Percentiles rank a stretch among this genome's conserved stretches.
Conservation (phyloP, 2,113 vertebrate species). For the Prolemur simus region DNA sequence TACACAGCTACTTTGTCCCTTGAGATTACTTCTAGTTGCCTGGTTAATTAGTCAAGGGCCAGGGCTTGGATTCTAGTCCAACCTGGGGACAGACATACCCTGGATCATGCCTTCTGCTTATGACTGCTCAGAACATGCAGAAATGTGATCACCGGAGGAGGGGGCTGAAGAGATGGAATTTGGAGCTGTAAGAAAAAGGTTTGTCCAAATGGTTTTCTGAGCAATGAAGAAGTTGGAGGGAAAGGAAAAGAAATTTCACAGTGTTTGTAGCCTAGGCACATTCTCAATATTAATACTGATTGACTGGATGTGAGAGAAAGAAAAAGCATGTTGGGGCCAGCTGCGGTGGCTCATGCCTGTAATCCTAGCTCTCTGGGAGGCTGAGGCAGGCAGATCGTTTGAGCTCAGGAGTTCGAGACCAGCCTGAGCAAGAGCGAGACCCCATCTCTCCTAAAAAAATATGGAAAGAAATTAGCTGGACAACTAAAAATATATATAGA, state of each 20-base stretch:
- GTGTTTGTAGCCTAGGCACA: not conserved
- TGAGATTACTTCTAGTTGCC: not conserved
- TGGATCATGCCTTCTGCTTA: not conserved
- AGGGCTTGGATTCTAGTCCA: not conserved
- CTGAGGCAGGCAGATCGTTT: too few relatives aligned
- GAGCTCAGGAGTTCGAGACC: too few relatives aligned
- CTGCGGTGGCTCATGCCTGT: too few relatives aligned
- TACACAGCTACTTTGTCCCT: not conserved
- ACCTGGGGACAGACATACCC: not conserved
- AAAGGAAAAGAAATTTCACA: not conserved
- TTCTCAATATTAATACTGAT: not conserved
- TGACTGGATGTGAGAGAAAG: not conserved
- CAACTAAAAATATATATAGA: too few relatives aligned
- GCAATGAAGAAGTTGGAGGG: not conserved
- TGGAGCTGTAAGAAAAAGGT: not conserved
- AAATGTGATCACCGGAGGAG: not conserved
- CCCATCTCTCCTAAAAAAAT: too few relatives aligned
- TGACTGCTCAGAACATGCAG: not conserved
- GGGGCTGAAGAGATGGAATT: not conserved
- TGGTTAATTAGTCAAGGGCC: not conserved
- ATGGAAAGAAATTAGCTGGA: too few relatives aligned
- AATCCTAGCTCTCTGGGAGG: too few relatives aligned
- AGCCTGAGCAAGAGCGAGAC: too few relatives aligned
- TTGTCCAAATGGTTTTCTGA: not conserved
- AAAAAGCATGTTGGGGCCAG: not conserved